Conservation (phyloP, 1,140 invertebrate species). For the Ylistrum balloti region DNA sequence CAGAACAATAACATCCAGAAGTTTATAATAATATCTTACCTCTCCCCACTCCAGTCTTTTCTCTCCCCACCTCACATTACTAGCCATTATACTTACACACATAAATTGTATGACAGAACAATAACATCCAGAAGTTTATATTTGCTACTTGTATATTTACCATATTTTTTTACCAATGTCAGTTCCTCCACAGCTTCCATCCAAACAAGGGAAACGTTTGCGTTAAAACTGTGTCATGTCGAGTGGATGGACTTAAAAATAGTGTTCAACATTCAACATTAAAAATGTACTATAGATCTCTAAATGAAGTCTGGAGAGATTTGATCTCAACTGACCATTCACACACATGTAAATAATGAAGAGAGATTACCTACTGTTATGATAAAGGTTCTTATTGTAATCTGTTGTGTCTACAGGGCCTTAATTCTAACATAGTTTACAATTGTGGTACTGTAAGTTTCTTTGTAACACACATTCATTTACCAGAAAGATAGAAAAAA, state of each 20-base stretch:
- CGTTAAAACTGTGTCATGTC: background rate
- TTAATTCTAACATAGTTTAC: background rate
- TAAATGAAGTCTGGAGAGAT: background rate
- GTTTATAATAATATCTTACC: too few species aligned
- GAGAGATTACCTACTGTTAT: background rate
- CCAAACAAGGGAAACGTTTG: background rate
- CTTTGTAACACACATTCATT: background rate
- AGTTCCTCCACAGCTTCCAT: background rate
- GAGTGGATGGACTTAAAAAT: background rate
- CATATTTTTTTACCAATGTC: background rate
- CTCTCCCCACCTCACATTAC: too few species aligned
- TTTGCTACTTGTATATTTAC: background rate
- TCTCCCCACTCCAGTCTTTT: too few species aligned
- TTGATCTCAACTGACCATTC: too few species aligned
- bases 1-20: too few species aligned
- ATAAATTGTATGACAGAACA: too few species aligned
- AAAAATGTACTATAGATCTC: background rate
- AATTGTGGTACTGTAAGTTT: too few species aligned
- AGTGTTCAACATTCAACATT: background rate
- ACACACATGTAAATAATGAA: background rate
- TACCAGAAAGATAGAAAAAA: too few species aligned
- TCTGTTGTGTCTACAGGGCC: background rate
- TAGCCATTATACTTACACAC: too few species aligned
- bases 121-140: too few species aligned
- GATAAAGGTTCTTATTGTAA: background rate